Evolutionary conservation across 2,797 vertebrate genomes (phyloP).

Genomic region (Limnodromus scolopaceus): DNA sequence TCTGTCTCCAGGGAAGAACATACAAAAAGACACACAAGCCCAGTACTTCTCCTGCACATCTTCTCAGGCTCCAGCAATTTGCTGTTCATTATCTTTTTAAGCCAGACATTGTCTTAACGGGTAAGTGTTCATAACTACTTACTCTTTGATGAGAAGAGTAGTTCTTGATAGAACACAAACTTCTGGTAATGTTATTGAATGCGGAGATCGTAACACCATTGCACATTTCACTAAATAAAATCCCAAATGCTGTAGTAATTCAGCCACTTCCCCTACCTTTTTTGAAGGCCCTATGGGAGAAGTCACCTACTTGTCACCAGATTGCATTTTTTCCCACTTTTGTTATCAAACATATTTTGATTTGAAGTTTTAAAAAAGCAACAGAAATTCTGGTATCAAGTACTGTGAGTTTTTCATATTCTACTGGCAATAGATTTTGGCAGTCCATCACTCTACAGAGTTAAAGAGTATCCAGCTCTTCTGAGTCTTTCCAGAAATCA

Average conservation of each 20-base stretch:
- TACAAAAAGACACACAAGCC: rapidly evolving
- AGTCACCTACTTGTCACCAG: background rate
- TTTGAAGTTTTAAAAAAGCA: background rate
- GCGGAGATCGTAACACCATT: background rate
- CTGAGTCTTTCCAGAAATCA: background rate
- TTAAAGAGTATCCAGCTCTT: background rate
- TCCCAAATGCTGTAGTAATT: background rate
- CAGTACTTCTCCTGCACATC: background rate
- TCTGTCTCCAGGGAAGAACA: background rate
- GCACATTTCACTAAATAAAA: background rate
- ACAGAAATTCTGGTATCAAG: background rate
- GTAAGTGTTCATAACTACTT: background rate
- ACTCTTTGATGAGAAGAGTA: background rate
- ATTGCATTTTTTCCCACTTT: background rate
- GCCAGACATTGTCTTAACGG: background rate
- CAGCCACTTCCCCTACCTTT: background rate
- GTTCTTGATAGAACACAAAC: background rate
- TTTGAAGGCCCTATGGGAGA: background rate
- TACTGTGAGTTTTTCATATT: background rate
- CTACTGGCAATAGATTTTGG: background rate
- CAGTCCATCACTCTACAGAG: background rate
- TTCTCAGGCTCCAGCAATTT: background rate
- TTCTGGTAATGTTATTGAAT: background rate
- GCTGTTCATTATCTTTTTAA: background rate
- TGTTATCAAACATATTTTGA: background rate